Evolutionary conservation across 1,140 invertebrate species (phyloP).

Genomic region (Bombyx mori): DNA sequence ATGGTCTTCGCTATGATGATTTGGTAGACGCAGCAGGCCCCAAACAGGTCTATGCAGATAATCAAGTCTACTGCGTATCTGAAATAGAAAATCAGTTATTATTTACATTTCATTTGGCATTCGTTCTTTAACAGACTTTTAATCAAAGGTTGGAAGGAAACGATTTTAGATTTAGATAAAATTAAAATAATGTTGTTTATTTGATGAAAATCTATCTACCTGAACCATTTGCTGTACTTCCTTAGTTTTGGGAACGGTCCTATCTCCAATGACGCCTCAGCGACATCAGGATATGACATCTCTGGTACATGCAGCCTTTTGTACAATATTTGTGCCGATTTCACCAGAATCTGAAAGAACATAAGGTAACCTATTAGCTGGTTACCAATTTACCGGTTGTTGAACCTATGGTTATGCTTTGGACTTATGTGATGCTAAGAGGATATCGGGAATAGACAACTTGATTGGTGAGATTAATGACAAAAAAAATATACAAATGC

Average conservation of each 20-base stretch:
- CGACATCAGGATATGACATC: conserved; percentile 51
- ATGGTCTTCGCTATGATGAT: conserved; percentile 55
- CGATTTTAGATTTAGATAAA: no score
- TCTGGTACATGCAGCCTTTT: conserved; percentile 31
- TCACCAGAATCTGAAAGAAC: conserved; percentile 37
- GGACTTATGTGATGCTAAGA: no score
- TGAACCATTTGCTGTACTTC: conserved; percentile 41
- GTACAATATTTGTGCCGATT: conserved; percentile 41
- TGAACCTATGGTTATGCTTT: no score
- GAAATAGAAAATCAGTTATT: conserved; percentile 6
- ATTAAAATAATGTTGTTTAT: no score
- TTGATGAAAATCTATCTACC: conserved; percentile 22
- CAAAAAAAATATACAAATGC: no score
- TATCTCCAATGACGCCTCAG: conserved; percentile 35
- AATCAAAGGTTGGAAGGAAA: no score
- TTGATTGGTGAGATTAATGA: no score
- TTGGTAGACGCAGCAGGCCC: conserved; percentile 49
- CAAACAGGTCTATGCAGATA: conserved; percentile 51
- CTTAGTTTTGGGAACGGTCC: conserved; percentile 36
- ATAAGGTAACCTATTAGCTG: not conserved
- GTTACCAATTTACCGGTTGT: no score
- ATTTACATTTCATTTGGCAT: no score
- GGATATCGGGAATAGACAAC: no score
- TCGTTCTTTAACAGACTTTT: no score
- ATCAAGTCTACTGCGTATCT: conserved; percentile 45